Percentiles rank a stretch among this genome's conserved stretches.
Conservation (phyloP, 2,797 vertebrate genomes). For the Dendrocincla tyrannina region DNA sequence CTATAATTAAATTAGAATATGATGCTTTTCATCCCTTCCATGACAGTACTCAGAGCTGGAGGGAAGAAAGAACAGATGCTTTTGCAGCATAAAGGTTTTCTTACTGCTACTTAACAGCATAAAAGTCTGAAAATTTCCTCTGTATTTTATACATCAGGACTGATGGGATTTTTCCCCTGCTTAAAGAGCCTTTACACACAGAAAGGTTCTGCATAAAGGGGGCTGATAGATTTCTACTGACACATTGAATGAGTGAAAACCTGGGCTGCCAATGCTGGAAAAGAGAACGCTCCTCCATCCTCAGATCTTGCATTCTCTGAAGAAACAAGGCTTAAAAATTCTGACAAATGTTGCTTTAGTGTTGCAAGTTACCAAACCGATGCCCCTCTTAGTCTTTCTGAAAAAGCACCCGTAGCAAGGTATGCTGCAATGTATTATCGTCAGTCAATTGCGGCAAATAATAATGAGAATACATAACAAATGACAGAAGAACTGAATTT, state of each 20-base stretch:
- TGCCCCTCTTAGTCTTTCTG: accelerated
- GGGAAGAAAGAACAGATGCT: background rate
- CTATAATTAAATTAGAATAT: background rate
- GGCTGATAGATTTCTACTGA: background rate
- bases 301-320: background rate
- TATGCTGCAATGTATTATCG: background rate
- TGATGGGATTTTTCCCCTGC: background rate
- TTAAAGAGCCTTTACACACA: background rate
- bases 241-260: background rate
- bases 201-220: background rate
- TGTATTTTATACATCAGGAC: background rate
- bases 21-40: background rate
- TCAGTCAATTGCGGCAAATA: background rate
- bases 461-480: background rate
- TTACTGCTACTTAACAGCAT: background rate
- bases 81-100: background rate
- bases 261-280: background rate
- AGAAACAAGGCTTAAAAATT: background rate
- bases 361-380: background rate
- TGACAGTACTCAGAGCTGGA: background rate
- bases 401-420: accelerated
- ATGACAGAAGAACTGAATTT: background rate
- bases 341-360: background rate
- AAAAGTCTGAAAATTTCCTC: background rate
- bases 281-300: background rate